Evolutionary conservation across 2,888 invertebrate genomes (phyloP).

Genomic region (Acronicta psi): DNA sequence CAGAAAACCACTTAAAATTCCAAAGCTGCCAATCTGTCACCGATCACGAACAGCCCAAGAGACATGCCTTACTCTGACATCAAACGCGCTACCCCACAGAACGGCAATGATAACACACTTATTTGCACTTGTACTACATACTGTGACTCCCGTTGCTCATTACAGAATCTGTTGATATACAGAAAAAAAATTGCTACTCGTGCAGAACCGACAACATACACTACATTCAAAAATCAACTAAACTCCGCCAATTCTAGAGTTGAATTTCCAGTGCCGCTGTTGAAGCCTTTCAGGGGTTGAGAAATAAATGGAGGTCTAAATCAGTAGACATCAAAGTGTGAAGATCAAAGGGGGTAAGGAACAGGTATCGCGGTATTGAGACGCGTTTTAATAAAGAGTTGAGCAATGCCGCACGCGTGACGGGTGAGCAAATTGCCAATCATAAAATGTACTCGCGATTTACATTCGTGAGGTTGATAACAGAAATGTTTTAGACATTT

Average conservation of each 20-base stretch:
- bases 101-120: constrained; percentile 63
- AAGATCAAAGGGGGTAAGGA: constrained; percentile 68
- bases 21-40: constrained; percentile 21
- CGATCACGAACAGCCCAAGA: constrained; percentile 30
- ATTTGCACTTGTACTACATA: constrained; percentile 64
- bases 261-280: constrained; percentile 1
- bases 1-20: constrained; percentile 44
- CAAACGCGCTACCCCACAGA: constrained; percentile 54
- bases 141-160: constrained; percentile 70
- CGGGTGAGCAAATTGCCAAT: constrained; percentile 53
- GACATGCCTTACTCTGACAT: constrained; percentile 49
- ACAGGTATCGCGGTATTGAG: constrained; percentile 68
- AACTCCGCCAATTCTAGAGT: not conserved
- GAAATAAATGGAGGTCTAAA: constrained; percentile 55
- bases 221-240: constrained; percentile 16
- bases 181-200: constrained; percentile 55
- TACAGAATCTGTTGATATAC: constrained; percentile 67
- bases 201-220: constrained; percentile 39
- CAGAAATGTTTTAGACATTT: not conserved
- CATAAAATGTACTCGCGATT: constrained; percentile 37
- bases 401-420: constrained; percentile 45
- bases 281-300: constrained; percentile 22
- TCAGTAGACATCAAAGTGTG: constrained; percentile 58
- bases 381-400: constrained; percentile 60
- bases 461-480: constrained; percentile 11